These are phyloP conservation scores for Sebastes schlegelii DNA, from an alignment of 2,113 vertebrate species.

Conservation along the genomic window DNA sequence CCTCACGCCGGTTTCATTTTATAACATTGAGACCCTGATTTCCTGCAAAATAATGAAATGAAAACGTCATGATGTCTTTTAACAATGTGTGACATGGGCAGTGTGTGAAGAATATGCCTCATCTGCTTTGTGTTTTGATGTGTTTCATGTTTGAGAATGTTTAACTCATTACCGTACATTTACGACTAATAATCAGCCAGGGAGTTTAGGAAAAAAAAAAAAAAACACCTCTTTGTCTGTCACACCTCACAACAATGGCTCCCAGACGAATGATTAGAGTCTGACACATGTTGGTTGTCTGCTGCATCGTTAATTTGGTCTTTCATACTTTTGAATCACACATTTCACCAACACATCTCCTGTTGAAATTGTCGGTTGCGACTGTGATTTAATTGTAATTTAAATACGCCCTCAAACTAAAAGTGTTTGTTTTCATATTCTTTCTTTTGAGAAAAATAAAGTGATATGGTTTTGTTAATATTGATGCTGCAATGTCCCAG, in stretches of 20 bases:
- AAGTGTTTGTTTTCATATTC: conserved; percentile 5
- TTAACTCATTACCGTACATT: conserved; percentile 31
- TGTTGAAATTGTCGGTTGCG: conserved; percentile 15
- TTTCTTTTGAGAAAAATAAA: conserved; percentile 10
- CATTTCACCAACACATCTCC: conserved; percentile 19
- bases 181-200: conserved; percentile 32
- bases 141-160: conserved; percentile 11
- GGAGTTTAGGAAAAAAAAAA: conserved; percentile 11
- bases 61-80: neutral
- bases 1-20: neutral
- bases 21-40: neutral
- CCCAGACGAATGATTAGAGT: conserved; percentile 43
- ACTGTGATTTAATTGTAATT: conserved; percentile 38
- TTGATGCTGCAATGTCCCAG: conserved; percentile 34
- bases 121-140: conserved; percentile 10
- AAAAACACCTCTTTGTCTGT: conserved; percentile 18
- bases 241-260: conserved; percentile 29
- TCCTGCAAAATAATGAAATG: conserved; percentile 7
- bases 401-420: conserved; percentile 18
- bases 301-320: conserved; percentile 30
- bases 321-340: conserved; percentile 41
- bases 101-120: neutral
- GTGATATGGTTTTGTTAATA: neutral
- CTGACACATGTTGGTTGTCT: conserved; percentile 34
- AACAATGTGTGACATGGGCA: conserved; percentile 2